Conservation (phyloP, 2,797 vertebrate species). For the Peromyscus aztecus region DNA sequence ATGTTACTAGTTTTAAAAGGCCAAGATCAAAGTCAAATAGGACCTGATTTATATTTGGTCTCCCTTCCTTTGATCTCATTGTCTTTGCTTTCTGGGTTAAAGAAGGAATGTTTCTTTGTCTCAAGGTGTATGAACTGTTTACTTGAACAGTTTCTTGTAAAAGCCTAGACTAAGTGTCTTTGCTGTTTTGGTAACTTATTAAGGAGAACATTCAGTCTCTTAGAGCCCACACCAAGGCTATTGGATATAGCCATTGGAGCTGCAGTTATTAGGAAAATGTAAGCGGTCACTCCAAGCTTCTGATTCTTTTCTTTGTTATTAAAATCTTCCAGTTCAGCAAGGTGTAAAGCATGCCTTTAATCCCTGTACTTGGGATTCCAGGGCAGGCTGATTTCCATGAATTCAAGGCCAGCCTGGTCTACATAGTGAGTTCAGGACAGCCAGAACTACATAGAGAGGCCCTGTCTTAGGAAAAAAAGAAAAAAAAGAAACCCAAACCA, state of each 20-base stretch:
- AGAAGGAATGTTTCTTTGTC: slow-evolving; percentile 26
- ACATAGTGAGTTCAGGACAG: background rate
- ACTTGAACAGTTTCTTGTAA: background rate
- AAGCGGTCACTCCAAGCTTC: background rate
- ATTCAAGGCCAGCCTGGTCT: background rate
- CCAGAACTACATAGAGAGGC: background rate
- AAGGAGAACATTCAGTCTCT: background rate
- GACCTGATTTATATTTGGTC: slow-evolving; percentile 28
- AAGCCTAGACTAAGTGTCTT: background rate
- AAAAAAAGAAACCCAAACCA: background rate
- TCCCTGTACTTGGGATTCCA: background rate
- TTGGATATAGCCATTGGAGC: background rate
- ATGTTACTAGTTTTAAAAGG: slow-evolving; percentile 44
- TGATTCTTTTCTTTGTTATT: slow-evolving; percentile 37
- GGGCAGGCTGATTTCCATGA: background rate
- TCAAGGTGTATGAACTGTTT: slow-evolving; percentile 58
- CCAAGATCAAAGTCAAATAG: slow-evolving; percentile 21
- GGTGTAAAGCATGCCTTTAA: background rate
- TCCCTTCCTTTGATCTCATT: slow-evolving; percentile 19
- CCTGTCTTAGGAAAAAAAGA: background rate
- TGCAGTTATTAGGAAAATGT: background rate
- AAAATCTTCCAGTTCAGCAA: slow-evolving; percentile 10
- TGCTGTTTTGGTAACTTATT: slow-evolving; percentile 48
- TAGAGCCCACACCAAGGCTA: background rate
- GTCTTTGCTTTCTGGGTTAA: slow-evolving; percentile 6